Evolutionary conservation across 2,797 vertebrate genomes (phyloP), one percentile per base, ranked within the genome.

Genomic region (Helarctos malayanus): DNA sequence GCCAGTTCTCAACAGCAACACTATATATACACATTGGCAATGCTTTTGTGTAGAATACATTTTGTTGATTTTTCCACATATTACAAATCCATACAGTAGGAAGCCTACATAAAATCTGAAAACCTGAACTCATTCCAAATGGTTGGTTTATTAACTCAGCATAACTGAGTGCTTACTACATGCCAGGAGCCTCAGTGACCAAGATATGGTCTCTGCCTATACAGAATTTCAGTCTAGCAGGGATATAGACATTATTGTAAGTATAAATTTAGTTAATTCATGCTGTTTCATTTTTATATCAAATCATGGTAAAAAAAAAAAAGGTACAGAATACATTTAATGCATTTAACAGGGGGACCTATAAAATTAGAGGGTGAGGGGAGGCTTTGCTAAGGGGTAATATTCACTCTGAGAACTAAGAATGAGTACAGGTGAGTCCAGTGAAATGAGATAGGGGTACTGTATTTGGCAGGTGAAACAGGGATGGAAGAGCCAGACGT

Each of bases 41-140:
- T 35, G 2, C 68, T 88, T 90, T 69, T 75, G 27, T 25, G 1
- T 83, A 80, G 49, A 65, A 87, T 32, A 63, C 1, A 82, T 71
- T 94, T 89, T 68, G 80, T 56, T 79, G 25, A 87, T 32, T 87
- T 87, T 93, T 27, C 41, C 21, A 80, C 45, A 85, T 89, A 91
- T 69, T 95, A 61, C 3, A 95, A 15, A 85, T 25, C 7, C 84
- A 71, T 49, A 38, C 16, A 68, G 52, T 45, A 95, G 27, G 23
- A 96, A 78, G 11, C n/a, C 32, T 59, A 65, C 12, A 90, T 63
- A 87, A 92, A 95, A 89, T 85, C 12, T 88, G 82, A 91, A 96
- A 79, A 91, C 2, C 13, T 91, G 65, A 94, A n/a, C 45, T 86
- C 68, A 87, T 75, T 71, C 3, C 25, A 91, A 91, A 81, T 27